Evolutionary conservation across 2,797 vertebrate genomes (phyloP).

Genomic region (Sciaenops ocellatus): DNA sequence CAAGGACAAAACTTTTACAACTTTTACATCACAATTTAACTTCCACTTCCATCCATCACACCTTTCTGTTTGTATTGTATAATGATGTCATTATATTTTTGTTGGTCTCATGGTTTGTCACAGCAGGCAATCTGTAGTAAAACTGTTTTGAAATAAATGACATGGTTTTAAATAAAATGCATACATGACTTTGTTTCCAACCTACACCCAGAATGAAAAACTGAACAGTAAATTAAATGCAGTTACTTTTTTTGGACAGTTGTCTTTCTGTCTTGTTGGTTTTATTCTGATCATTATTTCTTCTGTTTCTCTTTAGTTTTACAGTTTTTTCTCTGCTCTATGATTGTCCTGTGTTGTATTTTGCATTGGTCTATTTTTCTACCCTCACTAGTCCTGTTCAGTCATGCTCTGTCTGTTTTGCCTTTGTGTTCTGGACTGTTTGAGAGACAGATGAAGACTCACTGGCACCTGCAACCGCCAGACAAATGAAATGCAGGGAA

Average conservation of each 20-base stretch:
- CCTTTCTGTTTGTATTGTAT: too few relatives aligned
- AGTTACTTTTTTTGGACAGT: background rate
- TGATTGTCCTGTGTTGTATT: constrained; percentile 6
- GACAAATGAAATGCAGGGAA: constrained; percentile 66
- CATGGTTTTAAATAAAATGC: background rate
- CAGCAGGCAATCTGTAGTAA: background rate
- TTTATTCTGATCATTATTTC: background rate
- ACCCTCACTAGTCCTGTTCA: constrained; percentile 1
- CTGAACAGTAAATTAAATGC: background rate
- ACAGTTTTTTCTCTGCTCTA: background rate
- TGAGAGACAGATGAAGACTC: constrained; percentile 64
- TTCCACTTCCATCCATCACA: background rate
- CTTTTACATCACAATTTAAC: too few relatives aligned
- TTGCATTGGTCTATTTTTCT: constrained; percentile 25
- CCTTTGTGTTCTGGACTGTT: constrained; percentile 60
- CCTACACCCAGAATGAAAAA: background rate
- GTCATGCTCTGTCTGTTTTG: constrained; percentile 36
- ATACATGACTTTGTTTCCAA: background rate
- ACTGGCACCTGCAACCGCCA: constrained; percentile 72
- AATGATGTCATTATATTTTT: background rate
- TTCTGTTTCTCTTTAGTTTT: background rate
- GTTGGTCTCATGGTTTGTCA: background rate
- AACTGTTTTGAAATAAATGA: background rate
- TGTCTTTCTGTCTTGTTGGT: background rate
- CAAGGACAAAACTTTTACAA: background rate